A percentile compares a stretch with the other conserved stretches of the same genome.
Conservation (phyloP, 1,140 invertebrate genomes). For the Platorchestia sp. region DNA sequence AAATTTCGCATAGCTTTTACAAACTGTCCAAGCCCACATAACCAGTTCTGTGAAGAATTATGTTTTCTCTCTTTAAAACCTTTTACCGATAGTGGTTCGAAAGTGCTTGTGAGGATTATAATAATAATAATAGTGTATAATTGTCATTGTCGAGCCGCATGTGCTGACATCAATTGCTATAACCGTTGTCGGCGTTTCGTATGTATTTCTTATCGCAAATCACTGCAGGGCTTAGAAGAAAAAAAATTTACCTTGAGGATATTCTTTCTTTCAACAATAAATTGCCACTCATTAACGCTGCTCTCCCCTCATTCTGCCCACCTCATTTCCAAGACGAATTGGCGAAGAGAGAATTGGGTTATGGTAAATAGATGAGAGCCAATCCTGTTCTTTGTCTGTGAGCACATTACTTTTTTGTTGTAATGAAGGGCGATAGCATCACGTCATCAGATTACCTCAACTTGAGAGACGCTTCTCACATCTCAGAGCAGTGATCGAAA, state of each 20-base stretch:
- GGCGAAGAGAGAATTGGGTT: slow-evolving; percentile 43
- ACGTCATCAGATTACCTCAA: not conserved
- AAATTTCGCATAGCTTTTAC: not conserved
- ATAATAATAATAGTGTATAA: no score
- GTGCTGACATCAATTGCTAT: not conserved
- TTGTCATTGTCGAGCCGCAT: no score
- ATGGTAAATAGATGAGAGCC: slow-evolving; percentile 53
- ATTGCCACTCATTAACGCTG: not conserved
- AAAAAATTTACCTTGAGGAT: no score
- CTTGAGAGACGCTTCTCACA: not conserved
- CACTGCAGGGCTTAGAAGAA: not conserved
- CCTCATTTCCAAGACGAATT: slow-evolving; percentile 49
- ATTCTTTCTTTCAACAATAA: not conserved
- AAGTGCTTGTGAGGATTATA: no score
- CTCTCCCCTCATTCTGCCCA: slow-evolving; percentile 36
- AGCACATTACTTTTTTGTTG: not conserved
- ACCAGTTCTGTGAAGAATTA: no score
- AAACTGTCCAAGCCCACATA: no score
- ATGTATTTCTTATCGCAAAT: not conserved
- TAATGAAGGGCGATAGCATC: slow-evolving; percentile 13
- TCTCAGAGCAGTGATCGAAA: not conserved
- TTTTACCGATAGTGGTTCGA: no score
- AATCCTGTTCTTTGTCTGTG: slow-evolving; percentile 47
- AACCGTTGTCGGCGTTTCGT: not conserved
- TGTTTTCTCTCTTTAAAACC: no score